phyloP scores from a whole-genome alignment of 30 jellyfish, hydroid and myxozoan genomes.

The Haliclystus octoradiatus region DNA sequence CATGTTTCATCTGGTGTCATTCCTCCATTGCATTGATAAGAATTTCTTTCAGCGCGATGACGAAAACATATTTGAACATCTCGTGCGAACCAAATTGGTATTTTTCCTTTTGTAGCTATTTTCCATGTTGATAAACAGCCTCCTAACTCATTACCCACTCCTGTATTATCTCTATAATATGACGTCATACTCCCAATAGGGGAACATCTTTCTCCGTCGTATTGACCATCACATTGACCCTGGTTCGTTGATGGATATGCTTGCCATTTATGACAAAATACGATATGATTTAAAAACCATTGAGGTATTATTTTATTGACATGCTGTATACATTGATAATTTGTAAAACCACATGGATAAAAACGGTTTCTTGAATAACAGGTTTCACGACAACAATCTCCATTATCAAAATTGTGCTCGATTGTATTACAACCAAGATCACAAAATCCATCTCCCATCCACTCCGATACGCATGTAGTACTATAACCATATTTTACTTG shows the following conservation, averaged over 20 bases:
- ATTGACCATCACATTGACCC: constrained; percentile 29
- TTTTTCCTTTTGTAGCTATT: constrained; percentile 20
- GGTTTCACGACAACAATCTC: constrained; percentile 51
- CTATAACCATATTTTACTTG: too few species aligned
- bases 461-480: constrained; percentile 26
- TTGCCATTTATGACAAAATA: constrained; percentile 38
- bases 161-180: constrained; percentile 42
- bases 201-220: constrained; percentile 37
- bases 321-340: constrained; percentile 32
- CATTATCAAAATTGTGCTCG: constrained; percentile 31
- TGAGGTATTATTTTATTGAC: constrained; percentile 5
- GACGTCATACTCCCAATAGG: constrained; percentile 61
- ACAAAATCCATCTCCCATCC: constrained; percentile 57
- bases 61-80: constrained; percentile 18
- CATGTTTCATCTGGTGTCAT: constrained; percentile 6
- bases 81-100: constrained; percentile 39
- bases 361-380: constrained; percentile 17
- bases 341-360: constrained; percentile 59
- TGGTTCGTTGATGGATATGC: constrained; percentile 27
- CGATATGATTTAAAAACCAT: constrained; percentile 27
- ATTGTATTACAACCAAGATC: constrained; percentile 49
- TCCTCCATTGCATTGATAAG: constrained; percentile 33
- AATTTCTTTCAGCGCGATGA: constrained; percentile 16
- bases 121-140: constrained; percentile 58
- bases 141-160: constrained; percentile 32